Base-by-base conservation (phyloP, 2,797 vertebrate species). In the Taenioides sp. region DNA sequence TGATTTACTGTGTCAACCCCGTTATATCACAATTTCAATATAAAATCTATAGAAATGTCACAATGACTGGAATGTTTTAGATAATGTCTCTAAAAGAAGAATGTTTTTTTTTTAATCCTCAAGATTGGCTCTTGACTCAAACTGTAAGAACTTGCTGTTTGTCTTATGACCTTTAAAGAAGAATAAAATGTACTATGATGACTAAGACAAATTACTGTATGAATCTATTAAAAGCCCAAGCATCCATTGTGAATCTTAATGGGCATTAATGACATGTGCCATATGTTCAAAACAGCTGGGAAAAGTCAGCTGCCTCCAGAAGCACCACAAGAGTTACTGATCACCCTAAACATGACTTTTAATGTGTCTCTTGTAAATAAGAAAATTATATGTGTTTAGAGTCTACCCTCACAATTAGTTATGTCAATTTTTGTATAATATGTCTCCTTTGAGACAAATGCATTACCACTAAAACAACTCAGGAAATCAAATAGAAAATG, bases 231-330 rank as follows among this genome's bases (percentile, higher is more conserved):
- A 84, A 83, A 79, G 81, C 85, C 34, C 7, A 58, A 72, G 76
- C 71, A 70, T 66, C 77, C 80, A 23, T 72, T 60, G 72, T 88
- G 88, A 85, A 89, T 92, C 84, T 72, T 84, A 92, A 91, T 90
- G 83, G 37, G 77, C 86, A 72, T 67, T 92, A 91, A 91, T 88
- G 88, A 80, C 78, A 86, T 87, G 78, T 76, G 77, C 84, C 90
- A 92, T 90, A 89, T 92, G 91, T 89, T 85, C 84, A 63, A 84
- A 88, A 84, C 88, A 89, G 83, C 82, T 87, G 86, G 85, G 83
- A 75, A 70, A 80, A 84, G 71, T 80, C 77, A 86, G 67, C 28
- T 52, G 47, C 73, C 77, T 91, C 87, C 86, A 84, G 58, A 54
- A 77, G 84, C 73, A 72, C 68, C 65, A 60, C 74, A 75, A 75